Base-by-base conservation (phyloP, 2,113 vertebrate genomes). In the Polypterus senegalus region DNA sequence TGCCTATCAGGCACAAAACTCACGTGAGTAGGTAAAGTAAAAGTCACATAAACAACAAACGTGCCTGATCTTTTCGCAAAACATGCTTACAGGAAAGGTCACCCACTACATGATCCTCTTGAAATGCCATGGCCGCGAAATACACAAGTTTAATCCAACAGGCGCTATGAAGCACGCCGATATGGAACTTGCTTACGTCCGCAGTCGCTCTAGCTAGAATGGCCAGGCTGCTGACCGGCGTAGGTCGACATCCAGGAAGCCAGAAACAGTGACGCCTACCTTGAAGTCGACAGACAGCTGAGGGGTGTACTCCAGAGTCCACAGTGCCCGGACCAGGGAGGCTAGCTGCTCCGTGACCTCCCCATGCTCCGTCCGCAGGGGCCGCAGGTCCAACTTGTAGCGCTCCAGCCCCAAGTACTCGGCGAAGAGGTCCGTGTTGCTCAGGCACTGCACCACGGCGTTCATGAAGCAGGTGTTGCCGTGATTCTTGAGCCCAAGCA, bases 401-500 rank as follows among this genome's bases (percentile, higher is more conserved):
- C 80, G 86, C 64, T 87, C 86, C 65, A 93, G 77, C 3, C 89
- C 91, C 66, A 97, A 86, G 77, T 91, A 84, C 76, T 94, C 92
- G 3, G 93, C 92, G 70, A 97, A 83, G 66, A 94, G 83, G 70
- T 93, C 92, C 1, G 92, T 95, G 84, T 97, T 92, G 79, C 92
- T 97, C 69, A 97, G 86, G 71, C 93, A 97, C 84, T 97, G 93
- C 60, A 95, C 89, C 79, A 95, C 92, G 3, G 93, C 93, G 79
- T 97, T 97, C 89, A 97, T 94, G 81, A 95, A 97, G 67, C 93
- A 97, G 79, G 91, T 95, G 85, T 97, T 95, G 7, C 93, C 92
- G 74, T 94, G 93, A 77, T 97, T 97, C 79, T 92, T 92, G 73
- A 95, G 79, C 9, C 93, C 92, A 76, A 88, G 85, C 47, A 83